These are phyloP conservation scores for Sylvia borin DNA, from an alignment of 2,797 vertebrate species.

Conservation along the genomic window DNA sequence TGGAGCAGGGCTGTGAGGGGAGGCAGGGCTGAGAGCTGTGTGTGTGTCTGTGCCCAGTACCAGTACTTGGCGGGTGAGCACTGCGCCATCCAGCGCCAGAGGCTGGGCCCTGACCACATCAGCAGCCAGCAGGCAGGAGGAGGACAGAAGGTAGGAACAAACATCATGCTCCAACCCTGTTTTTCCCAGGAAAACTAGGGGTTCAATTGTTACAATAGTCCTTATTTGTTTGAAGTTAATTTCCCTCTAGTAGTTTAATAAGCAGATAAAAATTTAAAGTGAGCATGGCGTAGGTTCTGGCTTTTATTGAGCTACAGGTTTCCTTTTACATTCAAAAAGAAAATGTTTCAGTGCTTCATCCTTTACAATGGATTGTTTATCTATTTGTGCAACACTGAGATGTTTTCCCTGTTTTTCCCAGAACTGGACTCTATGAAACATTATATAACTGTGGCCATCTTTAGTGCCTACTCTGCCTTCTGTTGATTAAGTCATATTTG, in stretches of 20 bases:
- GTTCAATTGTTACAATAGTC: not conserved
- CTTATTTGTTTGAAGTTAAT: accelerated
- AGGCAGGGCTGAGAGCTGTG: too few species aligned
- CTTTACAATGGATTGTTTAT: not conserved
- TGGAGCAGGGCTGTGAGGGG: too few species aligned
- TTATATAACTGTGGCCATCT: not conserved
- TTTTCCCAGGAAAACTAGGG: not conserved
- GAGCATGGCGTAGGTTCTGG: not conserved
- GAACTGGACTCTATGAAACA: not conserved
- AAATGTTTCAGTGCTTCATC: not conserved
- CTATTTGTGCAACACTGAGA: not conserved
- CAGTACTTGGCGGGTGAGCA: slow-evolving; percentile 90
- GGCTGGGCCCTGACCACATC: slow-evolving; percentile 93
- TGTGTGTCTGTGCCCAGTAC: slow-evolving; percentile 73
- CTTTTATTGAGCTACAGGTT: not conserved
- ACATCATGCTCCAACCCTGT: accelerated
- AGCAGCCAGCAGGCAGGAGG: slow-evolving; percentile 90
- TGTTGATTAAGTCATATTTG: not conserved
- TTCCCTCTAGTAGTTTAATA: not conserved
- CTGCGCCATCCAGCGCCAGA: slow-evolving; percentile 88
- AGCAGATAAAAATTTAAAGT: not conserved
- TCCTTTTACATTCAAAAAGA: not conserved
- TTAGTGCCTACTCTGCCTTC: not conserved
- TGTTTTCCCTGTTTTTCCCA: not conserved
- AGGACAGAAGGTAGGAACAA: slow-evolving; percentile 87